Percentiles rank a stretch among this genome's conserved stretches.
Conservation (phyloP, 2,888 invertebrate species). For the Xestia ashworthii region DNA sequence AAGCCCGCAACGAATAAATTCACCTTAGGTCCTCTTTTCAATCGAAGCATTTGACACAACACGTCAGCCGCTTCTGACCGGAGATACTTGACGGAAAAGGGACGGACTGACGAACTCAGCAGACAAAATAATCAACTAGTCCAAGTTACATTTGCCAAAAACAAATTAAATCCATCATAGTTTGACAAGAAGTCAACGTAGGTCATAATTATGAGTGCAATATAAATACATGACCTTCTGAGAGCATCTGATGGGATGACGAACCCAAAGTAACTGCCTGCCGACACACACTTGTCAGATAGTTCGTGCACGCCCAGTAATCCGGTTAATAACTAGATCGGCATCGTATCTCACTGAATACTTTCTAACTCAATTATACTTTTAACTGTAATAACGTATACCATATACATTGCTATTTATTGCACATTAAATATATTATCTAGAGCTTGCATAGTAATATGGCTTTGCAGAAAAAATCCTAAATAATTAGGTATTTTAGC, state of each 20-base stretch:
- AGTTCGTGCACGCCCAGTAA: slow-evolving; percentile 65
- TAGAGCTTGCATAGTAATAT: neutral
- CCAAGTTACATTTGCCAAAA: neutral
- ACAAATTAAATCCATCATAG: neutral
- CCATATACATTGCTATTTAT: neutral
- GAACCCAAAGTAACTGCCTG: slow-evolving; percentile 13
- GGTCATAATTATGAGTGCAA: neutral
- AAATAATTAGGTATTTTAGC: neutral
- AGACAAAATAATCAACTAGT: neutral
- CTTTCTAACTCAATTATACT: slow-evolving; percentile 69
- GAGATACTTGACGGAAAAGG: neutral
- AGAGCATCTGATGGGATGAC: neutral
- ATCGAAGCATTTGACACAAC: neutral
- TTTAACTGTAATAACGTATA: slow-evolving; percentile 33
- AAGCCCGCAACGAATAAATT: too few species aligned
- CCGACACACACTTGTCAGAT: slow-evolving; percentile 32
- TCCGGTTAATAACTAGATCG: slow-evolving; percentile 72
- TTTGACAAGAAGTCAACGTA: neutral
- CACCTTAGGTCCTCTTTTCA: neutral
- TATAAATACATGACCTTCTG: neutral
- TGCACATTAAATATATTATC: neutral
- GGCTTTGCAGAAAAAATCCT: neutral
- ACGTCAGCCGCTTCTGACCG: neutral
- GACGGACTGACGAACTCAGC: neutral
- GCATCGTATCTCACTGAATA: slow-evolving; percentile 67